Conservation (phyloP, 2,113 vertebrate species). For the Myxocyprinus asiaticus region DNA sequence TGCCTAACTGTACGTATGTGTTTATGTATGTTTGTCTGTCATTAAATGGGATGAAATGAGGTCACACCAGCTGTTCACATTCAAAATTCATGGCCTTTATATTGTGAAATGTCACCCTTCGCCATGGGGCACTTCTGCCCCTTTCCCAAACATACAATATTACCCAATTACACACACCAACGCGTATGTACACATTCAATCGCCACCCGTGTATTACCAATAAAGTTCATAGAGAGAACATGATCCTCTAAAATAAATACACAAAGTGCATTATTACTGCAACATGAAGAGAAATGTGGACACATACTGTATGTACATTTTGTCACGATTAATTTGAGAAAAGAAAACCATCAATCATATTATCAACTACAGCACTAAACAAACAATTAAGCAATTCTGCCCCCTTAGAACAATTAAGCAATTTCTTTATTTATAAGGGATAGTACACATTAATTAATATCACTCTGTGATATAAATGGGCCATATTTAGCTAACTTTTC, state of each 20-base stretch:
- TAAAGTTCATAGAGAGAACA: conserved; percentile 1
- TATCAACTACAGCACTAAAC: no score
- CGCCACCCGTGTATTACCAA: conserved; percentile 10
- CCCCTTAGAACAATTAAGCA: no score
- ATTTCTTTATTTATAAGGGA: no score
- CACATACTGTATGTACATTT: no score
- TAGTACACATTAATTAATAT: no score
- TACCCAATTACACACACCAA: conserved; percentile 28
- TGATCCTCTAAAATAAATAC: not conserved
- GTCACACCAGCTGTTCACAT: conserved; percentile 51
- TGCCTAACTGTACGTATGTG: not conserved
- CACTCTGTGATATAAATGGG: no score
- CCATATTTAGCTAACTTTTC: no score
- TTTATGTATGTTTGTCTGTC: conserved; percentile 39
- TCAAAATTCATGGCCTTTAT: conserved; percentile 52
- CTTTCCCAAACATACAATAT: conserved; percentile 23
- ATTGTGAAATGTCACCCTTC: conserved; percentile 64
- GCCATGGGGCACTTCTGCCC: conserved; percentile 58
- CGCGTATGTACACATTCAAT: conserved; percentile 18
- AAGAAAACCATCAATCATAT: no score
- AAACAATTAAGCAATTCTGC: no score
- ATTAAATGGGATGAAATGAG: conserved; percentile 48
- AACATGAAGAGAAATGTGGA: no score
- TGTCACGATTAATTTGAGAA: no score
- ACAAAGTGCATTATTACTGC: no score